Conservation (phyloP, 2,113 vertebrate genomes). For the Sialia sialis region DNA sequence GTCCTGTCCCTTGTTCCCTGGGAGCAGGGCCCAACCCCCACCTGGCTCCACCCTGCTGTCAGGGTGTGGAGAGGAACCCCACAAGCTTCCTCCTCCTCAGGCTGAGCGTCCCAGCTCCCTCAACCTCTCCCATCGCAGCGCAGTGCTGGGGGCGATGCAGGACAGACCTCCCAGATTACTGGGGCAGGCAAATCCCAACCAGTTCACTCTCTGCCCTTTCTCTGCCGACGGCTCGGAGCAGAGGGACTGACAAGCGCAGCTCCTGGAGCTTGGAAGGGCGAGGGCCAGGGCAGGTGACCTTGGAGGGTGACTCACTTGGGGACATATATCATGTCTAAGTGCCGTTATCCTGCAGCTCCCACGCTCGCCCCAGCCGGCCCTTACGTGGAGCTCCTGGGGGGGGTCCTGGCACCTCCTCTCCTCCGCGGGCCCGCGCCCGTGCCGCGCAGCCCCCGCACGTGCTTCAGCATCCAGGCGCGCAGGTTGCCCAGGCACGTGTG, state of each 20-base stretch:
- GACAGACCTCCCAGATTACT: not conserved
- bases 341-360: not conserved
- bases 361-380: not conserved
- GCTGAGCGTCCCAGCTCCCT: not conserved
- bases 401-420: slow-evolving; percentile 62
- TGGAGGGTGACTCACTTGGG: slow-evolving; percentile 18
- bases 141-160: not conserved
- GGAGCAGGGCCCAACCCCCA: not conserved
- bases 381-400: slow-evolving; percentile 79
- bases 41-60: not conserved
- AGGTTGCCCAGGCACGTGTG: slow-evolving; percentile 89
- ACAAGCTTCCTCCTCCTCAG: not conserved
- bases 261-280: not conserved
- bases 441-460: slow-evolving; percentile 85
- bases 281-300: not conserved
- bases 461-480: slow-evolving; percentile 89
- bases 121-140: not conserved
- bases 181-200: not conserved
- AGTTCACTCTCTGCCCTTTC: not conserved
- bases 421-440: slow-evolving; percentile 32
- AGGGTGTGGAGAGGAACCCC: not conserved
- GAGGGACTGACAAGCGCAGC: not conserved
- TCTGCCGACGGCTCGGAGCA: rapidly evolving
- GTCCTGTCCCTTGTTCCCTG: not conserved
- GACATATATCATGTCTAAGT: not conserved